Evolutionary conservation across 2,888 invertebrate species (phyloP).

Genomic region (Caenorhabditis zanzibari): DNA sequence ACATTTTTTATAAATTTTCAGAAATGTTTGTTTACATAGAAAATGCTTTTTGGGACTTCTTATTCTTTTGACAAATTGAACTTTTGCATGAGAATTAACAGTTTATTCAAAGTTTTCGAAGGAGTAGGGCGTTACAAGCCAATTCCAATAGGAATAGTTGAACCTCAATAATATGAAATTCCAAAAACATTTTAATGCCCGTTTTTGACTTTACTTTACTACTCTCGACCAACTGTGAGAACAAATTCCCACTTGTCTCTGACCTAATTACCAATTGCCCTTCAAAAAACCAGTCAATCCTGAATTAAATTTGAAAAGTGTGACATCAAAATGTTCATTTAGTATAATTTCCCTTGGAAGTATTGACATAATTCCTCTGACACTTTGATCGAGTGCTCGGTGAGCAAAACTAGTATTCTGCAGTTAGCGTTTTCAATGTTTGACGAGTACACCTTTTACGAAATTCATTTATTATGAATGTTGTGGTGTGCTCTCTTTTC

Average conservation of each 20-base stretch:
- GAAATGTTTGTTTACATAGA: no score
- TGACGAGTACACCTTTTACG: constrained; percentile 42
- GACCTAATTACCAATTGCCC: constrained; percentile 12
- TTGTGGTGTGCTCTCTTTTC: constrained; percentile 23
- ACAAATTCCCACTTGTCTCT: not conserved
- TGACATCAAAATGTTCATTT: not conserved
- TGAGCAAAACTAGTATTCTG: constrained; percentile 14
- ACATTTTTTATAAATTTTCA: no score
- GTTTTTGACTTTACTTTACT: not conserved
- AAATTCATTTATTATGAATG: constrained; percentile 54
- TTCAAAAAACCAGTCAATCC: constrained; percentile 1
- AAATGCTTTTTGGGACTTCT: no score
- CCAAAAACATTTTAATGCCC: no score
- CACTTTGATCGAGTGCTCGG: not conserved
- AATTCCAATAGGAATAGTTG: no score
- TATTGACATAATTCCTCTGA: not conserved
- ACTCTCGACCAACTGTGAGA: not conserved
- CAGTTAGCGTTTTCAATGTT: constrained; percentile 30
- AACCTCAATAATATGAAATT: not conserved
- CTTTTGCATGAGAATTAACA: no score
- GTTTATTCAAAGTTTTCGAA: no score
- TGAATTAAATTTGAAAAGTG: constrained; percentile 1
- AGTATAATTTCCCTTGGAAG: not conserved
- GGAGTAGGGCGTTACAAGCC: no score
- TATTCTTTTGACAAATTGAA: no score